phyloP scores from a whole-genome alignment of 2,797 vertebrate genomes.

The Notolabrus celidotus region DNA sequence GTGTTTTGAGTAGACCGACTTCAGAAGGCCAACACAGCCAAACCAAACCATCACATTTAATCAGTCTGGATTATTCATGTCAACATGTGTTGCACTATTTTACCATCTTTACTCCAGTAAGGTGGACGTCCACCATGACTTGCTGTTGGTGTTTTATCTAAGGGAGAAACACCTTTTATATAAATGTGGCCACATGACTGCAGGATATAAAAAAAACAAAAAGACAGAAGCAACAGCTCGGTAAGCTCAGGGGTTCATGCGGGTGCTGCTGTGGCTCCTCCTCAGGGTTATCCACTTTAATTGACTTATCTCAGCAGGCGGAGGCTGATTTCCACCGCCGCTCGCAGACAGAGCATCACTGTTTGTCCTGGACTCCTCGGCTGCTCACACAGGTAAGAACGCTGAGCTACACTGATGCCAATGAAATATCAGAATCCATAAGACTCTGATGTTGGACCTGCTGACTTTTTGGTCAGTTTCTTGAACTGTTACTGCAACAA shows the following conservation, averaged over 20 bases:
- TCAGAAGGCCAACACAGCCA: too few species aligned
- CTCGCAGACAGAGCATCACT: slow-evolving; percentile 45
- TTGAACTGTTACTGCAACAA: background rate
- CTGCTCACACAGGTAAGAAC: slow-evolving; percentile 68
- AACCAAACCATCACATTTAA: too few species aligned
- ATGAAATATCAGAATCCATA: background rate
- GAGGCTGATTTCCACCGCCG: slow-evolving; percentile 51
- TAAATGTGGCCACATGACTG: background rate
- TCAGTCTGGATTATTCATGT: background rate
- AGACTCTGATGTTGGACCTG: background rate
- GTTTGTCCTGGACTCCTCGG: slow-evolving; percentile 32
- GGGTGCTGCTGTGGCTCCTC: slow-evolving; percentile 53
- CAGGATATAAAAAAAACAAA: background rate
- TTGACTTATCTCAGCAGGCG: slow-evolving; percentile 66
- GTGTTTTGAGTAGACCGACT: background rate
- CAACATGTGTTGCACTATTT: too few species aligned
- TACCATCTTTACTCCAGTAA: too few species aligned
- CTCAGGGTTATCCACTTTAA: slow-evolving; percentile 67
- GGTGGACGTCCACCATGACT: too few species aligned
- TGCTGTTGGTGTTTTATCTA: background rate
- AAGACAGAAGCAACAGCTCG: background rate
- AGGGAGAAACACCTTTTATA: background rate
- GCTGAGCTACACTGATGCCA: background rate
- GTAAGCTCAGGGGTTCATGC: slow-evolving; percentile 29
- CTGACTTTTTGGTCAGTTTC: background rate